These are phyloP conservation scores for Xanthia togata DNA, from an alignment of 2,888 invertebrate species.

Conservation along the genomic window DNA sequence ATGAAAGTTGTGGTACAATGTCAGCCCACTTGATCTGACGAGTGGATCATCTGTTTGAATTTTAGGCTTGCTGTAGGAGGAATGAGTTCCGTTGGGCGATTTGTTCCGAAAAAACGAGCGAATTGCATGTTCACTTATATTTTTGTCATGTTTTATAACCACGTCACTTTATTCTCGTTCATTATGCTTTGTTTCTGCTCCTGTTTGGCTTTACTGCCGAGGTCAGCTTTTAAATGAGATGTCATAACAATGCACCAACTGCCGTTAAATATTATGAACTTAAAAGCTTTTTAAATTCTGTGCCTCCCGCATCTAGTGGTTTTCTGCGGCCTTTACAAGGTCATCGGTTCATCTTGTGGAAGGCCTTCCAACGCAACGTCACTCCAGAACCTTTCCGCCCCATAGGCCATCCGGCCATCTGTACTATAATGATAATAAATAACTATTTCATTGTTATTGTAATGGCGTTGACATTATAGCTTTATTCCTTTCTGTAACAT, in stretches of 20 bases:
- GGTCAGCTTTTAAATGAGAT: slow-evolving; percentile 40
- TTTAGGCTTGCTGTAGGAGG: slow-evolving; percentile 19
- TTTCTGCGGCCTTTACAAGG: no score
- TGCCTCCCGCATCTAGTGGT: no score
- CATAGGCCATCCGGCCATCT: not conserved
- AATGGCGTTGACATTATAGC: not conserved
- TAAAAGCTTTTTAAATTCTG: slow-evolving; percentile 11
- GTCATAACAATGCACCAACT: slow-evolving; percentile 39
- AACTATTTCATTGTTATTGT: not conserved
- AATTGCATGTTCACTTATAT: slow-evolving; percentile 25
- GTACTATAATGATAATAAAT: slow-evolving; percentile 3
- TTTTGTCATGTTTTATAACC: slow-evolving; percentile 38
- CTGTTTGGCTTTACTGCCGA: slow-evolving; percentile 44
- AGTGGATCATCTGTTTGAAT: slow-evolving; percentile 36
- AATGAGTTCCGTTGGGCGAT: slow-evolving; percentile 14
- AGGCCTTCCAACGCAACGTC: no score
- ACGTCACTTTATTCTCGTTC: slow-evolving; percentile 42
- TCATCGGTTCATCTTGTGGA: no score
- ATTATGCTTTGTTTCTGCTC: slow-evolving; percentile 30
- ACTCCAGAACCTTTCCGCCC: no score
- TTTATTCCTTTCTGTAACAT: not conserved
- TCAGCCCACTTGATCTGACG: slow-evolving; percentile 23
- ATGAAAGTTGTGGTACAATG: slow-evolving; percentile 57
- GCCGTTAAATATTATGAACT: slow-evolving; percentile 1
- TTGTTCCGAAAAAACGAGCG: slow-evolving; percentile 37